Evolutionary conservation across 2,888 invertebrate genomes (phyloP).

Genomic region (Drosophila picticornis): DNA sequence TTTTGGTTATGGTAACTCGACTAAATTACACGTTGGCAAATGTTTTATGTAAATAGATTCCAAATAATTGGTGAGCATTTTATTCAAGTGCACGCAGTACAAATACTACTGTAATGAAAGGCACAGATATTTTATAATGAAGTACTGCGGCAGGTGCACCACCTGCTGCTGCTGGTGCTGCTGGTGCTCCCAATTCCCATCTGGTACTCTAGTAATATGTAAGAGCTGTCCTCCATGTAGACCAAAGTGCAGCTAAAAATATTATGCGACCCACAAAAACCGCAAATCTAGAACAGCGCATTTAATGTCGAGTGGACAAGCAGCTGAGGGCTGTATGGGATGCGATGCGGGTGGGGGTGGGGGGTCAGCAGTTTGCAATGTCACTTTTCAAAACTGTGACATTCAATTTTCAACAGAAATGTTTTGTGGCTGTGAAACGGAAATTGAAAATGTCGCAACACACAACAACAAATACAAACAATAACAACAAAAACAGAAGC

Average conservation of each 20-base stretch:
- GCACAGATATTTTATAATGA: constrained; percentile 55
- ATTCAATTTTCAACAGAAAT: constrained; percentile 72
- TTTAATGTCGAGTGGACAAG: constrained; percentile 44
- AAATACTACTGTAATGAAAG: constrained; percentile 1
- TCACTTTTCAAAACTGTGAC: constrained; percentile 70
- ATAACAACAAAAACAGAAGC: constrained; percentile 7
- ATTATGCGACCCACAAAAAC: constrained; percentile 63
- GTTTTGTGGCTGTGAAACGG: constrained; percentile 68
- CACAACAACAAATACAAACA: neutral
- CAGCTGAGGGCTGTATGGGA: neutral
- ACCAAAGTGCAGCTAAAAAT: constrained; percentile 42
- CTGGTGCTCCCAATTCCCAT: constrained; percentile 23
- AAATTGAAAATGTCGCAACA: constrained; percentile 73
- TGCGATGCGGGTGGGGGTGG: too few relatives aligned
- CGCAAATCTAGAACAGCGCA: constrained; percentile 65
- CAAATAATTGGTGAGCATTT: constrained; percentile 48
- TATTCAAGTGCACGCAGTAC: constrained; percentile 50
- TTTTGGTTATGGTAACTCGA: constrained; percentile 16
- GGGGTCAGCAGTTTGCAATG: constrained; percentile 41
- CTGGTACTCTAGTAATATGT: constrained; percentile 15
- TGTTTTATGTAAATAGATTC: constrained; percentile 28
- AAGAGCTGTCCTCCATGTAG: constrained; percentile 37
- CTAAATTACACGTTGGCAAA: constrained; percentile 43
- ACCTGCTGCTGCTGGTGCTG: constrained; percentile 6
- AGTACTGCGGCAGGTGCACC: constrained; percentile 35